These are phyloP conservation scores for Brachymystax lenok DNA, from an alignment of 2,797 vertebrate species.

Conservation along the genomic window DNA sequence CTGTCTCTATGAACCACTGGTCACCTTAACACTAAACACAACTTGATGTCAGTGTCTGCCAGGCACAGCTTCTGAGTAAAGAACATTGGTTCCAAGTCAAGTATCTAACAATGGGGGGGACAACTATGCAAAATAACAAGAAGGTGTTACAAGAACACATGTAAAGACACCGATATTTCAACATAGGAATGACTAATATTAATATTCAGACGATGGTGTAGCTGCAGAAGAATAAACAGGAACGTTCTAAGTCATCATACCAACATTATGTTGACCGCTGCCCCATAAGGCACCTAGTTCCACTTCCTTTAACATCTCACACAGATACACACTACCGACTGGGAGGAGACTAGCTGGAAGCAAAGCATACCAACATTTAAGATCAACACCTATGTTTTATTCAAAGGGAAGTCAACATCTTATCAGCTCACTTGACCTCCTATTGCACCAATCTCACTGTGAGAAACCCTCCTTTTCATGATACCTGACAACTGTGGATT, in stretches of 20 bases:
- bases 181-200: slow-evolving; percentile 10
- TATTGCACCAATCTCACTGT: too few relatives aligned
- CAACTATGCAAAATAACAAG: neutral
- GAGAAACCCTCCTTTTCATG: too few relatives aligned
- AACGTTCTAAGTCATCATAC: neutral
- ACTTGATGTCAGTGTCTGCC: too few relatives aligned
- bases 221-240: neutral
- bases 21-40: neutral
- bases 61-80: neutral
- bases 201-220: neutral
- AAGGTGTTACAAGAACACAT: neutral
- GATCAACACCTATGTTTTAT: neutral
- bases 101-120: neutral
- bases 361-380: slow-evolving; percentile 14
- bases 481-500: too few relatives aligned
- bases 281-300: slow-evolving; percentile 11
- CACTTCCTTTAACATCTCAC: slow-evolving; percentile 20
- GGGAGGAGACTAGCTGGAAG: slow-evolving; percentile 20
- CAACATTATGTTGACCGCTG: slow-evolving; percentile 6
- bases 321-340: slow-evolving; percentile 28
- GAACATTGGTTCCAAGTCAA: neutral
- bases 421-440: too few relatives aligned
- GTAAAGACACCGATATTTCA: neutral
- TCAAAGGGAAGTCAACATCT: too few relatives aligned
- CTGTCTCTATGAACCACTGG: neutral